A percentile compares a stretch with the other conserved stretches of the same genome.
Evolutionary conservation across 2,888 invertebrate genomes (phyloP).

Genomic region (Pardosa pseudoannulata): DNA sequence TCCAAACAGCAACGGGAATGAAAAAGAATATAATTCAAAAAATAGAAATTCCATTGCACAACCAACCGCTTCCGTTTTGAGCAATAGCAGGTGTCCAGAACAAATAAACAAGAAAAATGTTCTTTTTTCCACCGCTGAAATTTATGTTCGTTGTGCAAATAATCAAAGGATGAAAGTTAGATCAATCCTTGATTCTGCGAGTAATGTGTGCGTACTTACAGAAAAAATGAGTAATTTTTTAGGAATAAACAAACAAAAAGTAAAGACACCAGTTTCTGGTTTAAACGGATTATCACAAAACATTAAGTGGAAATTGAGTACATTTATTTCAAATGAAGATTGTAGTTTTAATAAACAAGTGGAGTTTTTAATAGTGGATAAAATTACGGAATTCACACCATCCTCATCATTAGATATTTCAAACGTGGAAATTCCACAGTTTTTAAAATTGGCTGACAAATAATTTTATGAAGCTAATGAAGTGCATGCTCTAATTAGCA

Average conservation of each 20-base stretch:
- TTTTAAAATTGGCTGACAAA: too few species aligned
- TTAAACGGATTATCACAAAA: background rate
- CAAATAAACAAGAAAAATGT: background rate
- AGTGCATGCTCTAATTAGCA: background rate
- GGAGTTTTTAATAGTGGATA: background rate
- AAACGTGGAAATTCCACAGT: background rate
- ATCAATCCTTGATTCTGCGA: background rate
- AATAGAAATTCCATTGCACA: background rate
- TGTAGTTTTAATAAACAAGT: background rate
- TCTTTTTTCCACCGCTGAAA: background rate
- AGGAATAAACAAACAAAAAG: background rate
- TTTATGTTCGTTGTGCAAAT: background rate
- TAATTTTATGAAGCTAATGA: slow-evolving; percentile 6
- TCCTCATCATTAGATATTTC: background rate
- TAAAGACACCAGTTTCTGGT: background rate
- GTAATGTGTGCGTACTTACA: background rate
- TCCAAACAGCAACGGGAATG: background rate
- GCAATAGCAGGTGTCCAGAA: background rate
- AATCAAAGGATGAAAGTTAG: background rate
- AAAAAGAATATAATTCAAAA: background rate
- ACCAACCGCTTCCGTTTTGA: background rate
- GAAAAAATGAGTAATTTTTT: background rate
- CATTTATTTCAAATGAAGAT: background rate
- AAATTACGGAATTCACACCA: background rate
- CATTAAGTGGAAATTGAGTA: background rate